Base-by-base conservation (phyloP, 2,888 invertebrate genomes). In the Ormyrus pomaceus region DNA sequence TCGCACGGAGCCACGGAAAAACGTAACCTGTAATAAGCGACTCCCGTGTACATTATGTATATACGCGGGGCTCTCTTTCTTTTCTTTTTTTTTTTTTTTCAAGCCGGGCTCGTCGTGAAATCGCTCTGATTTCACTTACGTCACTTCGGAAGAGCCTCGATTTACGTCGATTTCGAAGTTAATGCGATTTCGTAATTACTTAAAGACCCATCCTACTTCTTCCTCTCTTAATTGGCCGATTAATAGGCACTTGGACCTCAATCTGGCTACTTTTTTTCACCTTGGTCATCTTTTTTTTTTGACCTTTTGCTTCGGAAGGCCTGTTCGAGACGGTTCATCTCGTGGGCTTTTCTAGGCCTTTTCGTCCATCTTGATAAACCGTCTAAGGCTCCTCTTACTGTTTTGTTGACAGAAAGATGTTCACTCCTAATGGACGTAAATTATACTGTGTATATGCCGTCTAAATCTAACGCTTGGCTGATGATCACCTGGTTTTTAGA, bases 101-200 rank as follows among this genome's bases (percentile, higher is more conserved):
- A 34, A 34, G 9, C 46, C 10, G 13, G 64, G n/a, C n/a, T n/a
- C 7, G 5, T 62, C 59, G 45, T 68, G 50, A 53, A 72, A 61
- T 78, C 74, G 79, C 64, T 69, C 70, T 61, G 66, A 75, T 79
- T 79, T 74, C 65, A 65, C 75, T 70, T 66, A 59, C 70, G 71
- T 74, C 79, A 69, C 64, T 79, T 13, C 7, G 45, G 9, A 53
- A 11, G 62, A 13, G 53, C 34, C 8, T 7, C 58, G 72, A 79
- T 79, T 79, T 79, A 79, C 79, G 74, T 65, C 75, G 66, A 62
- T 73, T 64, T 56, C 53, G 8, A 51, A 59, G 58, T 70, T 79
- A 75, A 76, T 76, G 61, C 66, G 65, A 76, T 76, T 71, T 68
- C 62, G 56, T 76, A 80, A 80, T 80, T 80, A 72, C 68, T 80